Evolutionary conservation across 92 coral and sea anemone genomes (phyloP).

Genomic region (Scolanthus callimorphus): DNA sequence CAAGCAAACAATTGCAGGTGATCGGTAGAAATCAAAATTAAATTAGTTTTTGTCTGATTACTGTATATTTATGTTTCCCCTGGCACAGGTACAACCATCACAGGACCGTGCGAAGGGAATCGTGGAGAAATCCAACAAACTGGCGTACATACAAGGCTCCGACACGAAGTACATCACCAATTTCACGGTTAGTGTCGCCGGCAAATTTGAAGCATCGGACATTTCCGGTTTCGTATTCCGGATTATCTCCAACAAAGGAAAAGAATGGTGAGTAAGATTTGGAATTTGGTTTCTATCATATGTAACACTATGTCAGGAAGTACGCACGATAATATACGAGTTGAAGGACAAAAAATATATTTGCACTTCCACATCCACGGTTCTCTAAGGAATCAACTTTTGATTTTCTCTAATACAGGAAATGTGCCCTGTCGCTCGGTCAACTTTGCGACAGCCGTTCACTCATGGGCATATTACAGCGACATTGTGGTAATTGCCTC

Average conservation of each 20-base stretch:
- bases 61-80: no score
- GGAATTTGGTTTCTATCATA: no score
- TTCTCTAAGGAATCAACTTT: no score
- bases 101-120: no score
- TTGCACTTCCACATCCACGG: no score
- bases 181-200: background rate
- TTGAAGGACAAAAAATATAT: no score
- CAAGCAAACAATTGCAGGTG: no score
- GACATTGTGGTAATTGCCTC: constrained; percentile 3
- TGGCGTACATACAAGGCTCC: background rate
- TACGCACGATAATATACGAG: no score
- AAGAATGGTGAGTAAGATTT: background rate
- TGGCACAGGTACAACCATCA: no score
- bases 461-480: constrained; percentile 1
- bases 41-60: no score
- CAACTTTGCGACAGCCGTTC: constrained; percentile 9
- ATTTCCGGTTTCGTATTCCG: background rate
- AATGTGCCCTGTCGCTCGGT: constrained; percentile 13
- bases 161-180: background rate
- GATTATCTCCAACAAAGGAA: background rate
- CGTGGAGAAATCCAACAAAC: background rate
- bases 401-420: constrained; percentile 1
- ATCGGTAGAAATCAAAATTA: no score
- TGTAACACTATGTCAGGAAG: no score
- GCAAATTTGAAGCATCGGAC: background rate